Base-by-base conservation (phyloP, 2,113 vertebrate species). In the Scolopax mira region DNA sequence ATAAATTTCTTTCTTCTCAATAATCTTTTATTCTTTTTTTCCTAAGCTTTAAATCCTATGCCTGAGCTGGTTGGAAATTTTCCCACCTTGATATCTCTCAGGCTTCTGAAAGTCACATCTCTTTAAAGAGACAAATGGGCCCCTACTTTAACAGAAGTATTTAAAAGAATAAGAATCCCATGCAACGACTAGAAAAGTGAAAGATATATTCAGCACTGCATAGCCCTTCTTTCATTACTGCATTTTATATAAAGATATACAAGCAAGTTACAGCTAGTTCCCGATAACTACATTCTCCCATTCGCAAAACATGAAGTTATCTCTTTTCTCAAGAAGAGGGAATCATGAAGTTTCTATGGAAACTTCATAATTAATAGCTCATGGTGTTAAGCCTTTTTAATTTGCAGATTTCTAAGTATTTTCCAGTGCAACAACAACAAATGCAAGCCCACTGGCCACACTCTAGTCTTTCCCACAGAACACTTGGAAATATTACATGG, bases 261-360 rank as follows among this genome's bases (percentile, higher is more conserved):
- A 49, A n/a, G 37, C 22, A 44, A 82, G 19, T 42, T 92, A 15
- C 42, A 85, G 35, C 24, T 49, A 86, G 35, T 16, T 93, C 44
- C 46, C 64, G 25, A 8, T 78, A 80, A 49, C 18, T 49, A 0
- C n/a, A 49, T 78, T 90, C n/a, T 77, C 31, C 54, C 0, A 3
- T 69, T 77, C 77, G 49, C 58, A 61, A 49, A 22, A 35, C 22
- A 18, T 51, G 57, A 44, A 23, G 33, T 41, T 31, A 77, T 42
- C n/a, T 73, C 41, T 49, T 51, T 92, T 84, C 69, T 89, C 55
- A 70, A 58, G 44, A 54, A 69, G 12, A 69, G 4, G 4, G 13
- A 89, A 83, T 92, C 44, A 80, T 80, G 64, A 75, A 31, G 52
- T 93, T 96, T 87, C 93, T 75, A 89, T 78, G 55, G 80, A 87